Conservation (phyloP, 2,888 invertebrate species). For the Adelognathus sp. region DNA sequence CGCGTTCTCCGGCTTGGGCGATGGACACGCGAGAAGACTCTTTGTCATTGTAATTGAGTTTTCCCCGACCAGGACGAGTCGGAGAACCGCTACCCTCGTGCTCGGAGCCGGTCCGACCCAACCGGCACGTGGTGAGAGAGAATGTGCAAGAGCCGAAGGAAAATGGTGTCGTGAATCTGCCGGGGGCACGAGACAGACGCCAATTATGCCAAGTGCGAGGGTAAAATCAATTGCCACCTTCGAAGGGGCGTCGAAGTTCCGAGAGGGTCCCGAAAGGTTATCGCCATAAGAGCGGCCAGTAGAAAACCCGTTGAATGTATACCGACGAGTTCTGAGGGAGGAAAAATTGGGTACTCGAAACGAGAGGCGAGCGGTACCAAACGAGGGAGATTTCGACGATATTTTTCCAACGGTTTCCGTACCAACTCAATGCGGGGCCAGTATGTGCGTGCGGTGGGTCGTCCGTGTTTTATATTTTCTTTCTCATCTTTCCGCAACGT, state of each 20-base stretch:
- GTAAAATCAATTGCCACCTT: slow-evolving; percentile 68
- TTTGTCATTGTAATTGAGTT: slow-evolving; percentile 46
- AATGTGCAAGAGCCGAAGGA: slow-evolving; percentile 19
- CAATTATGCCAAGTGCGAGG: slow-evolving; percentile 59
- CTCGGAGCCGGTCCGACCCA: neutral
- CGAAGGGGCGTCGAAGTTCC: slow-evolving; percentile 1
- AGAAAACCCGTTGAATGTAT: slow-evolving; percentile 27
- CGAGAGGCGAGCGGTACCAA: neutral
- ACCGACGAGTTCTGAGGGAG: slow-evolving; percentile 21
- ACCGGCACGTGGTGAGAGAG: neutral
- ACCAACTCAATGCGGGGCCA: neutral
- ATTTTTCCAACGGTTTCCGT: slow-evolving; percentile 60
- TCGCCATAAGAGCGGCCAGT: neutral
- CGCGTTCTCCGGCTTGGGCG: slow-evolving; percentile 12
- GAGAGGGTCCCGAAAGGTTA: slow-evolving; percentile 13
- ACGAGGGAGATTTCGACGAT: slow-evolving; percentile 50
- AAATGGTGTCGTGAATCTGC: slow-evolving; percentile 10
- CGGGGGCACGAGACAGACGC: slow-evolving; percentile 54
- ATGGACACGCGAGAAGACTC: slow-evolving; percentile 49
- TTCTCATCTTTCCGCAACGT: slow-evolving; percentile 55
- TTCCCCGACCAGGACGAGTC: slow-evolving; percentile 34
- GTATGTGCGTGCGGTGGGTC: neutral
- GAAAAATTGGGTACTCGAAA: slow-evolving; percentile 34
- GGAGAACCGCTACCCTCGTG: slow-evolving; percentile 30
- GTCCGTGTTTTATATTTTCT: slow-evolving; percentile 34